A percentile compares a stretch with the other conserved stretches of the same genome.
Evolutionary conservation across 2,888 invertebrate species (phyloP).

Genomic region (Dorcus parallelipipedus): DNA sequence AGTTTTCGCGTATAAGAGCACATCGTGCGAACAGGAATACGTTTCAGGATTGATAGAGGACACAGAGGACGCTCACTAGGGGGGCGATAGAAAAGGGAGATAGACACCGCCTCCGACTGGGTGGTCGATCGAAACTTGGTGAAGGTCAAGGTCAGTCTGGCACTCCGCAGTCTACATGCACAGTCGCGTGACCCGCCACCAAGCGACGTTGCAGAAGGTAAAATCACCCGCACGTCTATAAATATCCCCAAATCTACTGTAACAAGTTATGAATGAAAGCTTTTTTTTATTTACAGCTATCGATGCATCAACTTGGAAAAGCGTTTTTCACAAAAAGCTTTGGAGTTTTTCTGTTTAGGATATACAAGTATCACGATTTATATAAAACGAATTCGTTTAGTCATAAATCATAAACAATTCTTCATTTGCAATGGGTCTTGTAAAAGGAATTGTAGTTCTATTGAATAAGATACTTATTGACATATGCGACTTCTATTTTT

Average conservation of each 20-base stretch:
- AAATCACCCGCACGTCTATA: not conserved
- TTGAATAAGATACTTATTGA: too few species aligned
- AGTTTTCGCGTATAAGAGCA: constrained; percentile 8
- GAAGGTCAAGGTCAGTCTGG: constrained; percentile 36
- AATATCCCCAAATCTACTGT: not conserved
- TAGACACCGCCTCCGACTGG: constrained; percentile 23
- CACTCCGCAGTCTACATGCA: constrained; percentile 24
- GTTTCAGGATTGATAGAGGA: constrained; percentile 7
- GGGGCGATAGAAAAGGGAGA: constrained; percentile 19
- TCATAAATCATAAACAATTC: too few species aligned
- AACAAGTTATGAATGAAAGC: too few species aligned
- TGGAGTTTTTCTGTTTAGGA: too few species aligned
- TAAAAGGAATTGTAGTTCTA: too few species aligned
- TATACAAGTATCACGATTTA: too few species aligned
- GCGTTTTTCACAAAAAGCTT: too few species aligned
- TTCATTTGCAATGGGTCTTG: too few species aligned
- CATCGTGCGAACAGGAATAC: constrained; percentile 3
- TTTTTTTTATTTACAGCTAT: too few species aligned
- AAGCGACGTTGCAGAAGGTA: not conserved
- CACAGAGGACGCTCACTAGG: constrained; percentile 6
- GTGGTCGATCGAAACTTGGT: constrained; percentile 32
- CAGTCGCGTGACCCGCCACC: constrained; percentile 15
- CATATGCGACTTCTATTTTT: too few species aligned
- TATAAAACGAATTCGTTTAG: too few species aligned
- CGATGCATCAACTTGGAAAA: too few species aligned